A percentile compares a stretch with the other conserved stretches of the same genome.
phyloP scores from a whole-genome alignment of 2,797 vertebrate species.

The Masticophis lateralis region DNA sequence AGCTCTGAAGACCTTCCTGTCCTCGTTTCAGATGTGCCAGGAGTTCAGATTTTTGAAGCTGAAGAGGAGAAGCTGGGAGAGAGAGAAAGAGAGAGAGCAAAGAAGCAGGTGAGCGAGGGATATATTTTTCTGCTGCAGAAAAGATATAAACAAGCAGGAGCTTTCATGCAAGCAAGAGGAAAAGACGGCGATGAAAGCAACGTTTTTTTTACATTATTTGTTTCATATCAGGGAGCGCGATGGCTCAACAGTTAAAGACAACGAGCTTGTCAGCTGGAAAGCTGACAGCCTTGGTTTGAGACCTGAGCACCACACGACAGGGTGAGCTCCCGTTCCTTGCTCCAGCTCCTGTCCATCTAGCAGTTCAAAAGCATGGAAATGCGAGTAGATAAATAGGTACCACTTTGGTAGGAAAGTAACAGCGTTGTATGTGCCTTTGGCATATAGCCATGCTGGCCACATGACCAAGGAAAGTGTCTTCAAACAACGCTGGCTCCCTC shows the following conservation, averaged over 20 bases:
- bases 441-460: not conserved
- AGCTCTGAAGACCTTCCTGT: not conserved
- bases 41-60: constrained; percentile 16
- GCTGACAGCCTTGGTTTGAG: not conserved
- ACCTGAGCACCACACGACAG: not conserved
- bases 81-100: not conserved
- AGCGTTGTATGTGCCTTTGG: not conserved
- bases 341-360: not conserved
- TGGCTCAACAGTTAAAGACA: not conserved
- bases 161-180: not conserved
- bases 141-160: not conserved
- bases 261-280: not conserved
- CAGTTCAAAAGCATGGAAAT: not conserved
- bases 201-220: not conserved
- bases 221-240: not conserved
- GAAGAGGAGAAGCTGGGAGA: constrained; percentile 19
- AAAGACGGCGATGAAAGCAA: not conserved
- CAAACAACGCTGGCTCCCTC: not conserved
- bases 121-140: not conserved
- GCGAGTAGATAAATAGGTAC: not conserved
- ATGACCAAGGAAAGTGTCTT: not conserved
- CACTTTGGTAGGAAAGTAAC: not conserved
- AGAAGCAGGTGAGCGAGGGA: not conserved
- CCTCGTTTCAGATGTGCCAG: not conserved
- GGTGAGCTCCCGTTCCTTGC: not conserved